Conservation (phyloP, 2,888 invertebrate species). For the Platerodrilus igneus region DNA sequence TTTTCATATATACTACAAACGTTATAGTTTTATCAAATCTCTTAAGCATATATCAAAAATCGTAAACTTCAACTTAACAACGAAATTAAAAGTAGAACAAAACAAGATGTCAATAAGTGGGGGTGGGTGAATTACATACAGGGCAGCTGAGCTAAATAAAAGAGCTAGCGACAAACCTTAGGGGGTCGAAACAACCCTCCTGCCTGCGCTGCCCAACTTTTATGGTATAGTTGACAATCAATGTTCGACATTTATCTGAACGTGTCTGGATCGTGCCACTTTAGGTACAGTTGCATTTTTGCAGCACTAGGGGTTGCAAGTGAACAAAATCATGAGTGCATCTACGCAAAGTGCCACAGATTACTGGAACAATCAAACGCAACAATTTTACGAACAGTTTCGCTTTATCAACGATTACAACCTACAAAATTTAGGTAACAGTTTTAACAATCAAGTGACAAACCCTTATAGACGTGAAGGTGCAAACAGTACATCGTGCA, state of each 20-base stretch:
- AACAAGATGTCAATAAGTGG: conserved; percentile 44
- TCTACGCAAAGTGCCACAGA: conserved; percentile 40
- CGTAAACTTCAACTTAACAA: too few relatives aligned
- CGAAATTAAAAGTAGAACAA: too few relatives aligned
- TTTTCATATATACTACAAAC: too few relatives aligned
- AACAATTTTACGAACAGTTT: conserved; percentile 17
- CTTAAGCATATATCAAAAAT: too few relatives aligned
- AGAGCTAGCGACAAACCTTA: conserved; percentile 46
- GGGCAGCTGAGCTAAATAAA: conserved; percentile 50
- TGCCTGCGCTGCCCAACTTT: conserved; percentile 39
- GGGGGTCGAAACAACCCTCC: conserved; percentile 48
- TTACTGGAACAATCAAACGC: conserved; percentile 37
- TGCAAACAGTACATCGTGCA: too few relatives aligned
- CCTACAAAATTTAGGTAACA: too few relatives aligned
- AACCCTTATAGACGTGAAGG: too few relatives aligned
- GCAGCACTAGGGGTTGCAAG: conserved; percentile 15
- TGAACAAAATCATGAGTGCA: conserved; percentile 38
- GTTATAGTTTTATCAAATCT: too few relatives aligned
- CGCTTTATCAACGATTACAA: too few relatives aligned
- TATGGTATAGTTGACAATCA: conserved; percentile 47
- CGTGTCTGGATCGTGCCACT: conserved; percentile 43
- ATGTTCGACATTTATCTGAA: conserved; percentile 47
- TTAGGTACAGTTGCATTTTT: conserved; percentile 33
- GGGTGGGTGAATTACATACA: conserved; percentile 47
- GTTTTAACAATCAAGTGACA: too few relatives aligned